Evolutionary conservation across 1,140 invertebrate genomes (phyloP).

Genomic region (Platyscapa corneri): DNA sequence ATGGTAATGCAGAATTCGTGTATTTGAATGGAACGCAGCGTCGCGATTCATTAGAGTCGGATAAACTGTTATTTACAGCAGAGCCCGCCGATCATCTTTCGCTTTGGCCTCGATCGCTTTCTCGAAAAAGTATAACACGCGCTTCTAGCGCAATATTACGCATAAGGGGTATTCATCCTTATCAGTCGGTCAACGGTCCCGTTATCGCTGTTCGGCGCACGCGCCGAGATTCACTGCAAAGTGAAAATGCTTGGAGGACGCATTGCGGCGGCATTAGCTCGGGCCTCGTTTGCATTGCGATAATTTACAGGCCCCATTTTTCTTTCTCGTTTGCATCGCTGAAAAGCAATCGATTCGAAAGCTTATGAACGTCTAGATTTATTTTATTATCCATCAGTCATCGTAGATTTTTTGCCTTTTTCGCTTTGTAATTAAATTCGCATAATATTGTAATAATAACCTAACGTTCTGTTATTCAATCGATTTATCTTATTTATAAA

Average conservation of each 20-base stretch:
- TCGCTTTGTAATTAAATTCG: no score
- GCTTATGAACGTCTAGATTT: no score
- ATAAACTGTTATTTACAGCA: slow-evolving; percentile 1
- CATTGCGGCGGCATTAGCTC: slow-evolving; percentile 17
- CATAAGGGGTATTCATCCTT: slow-evolving; percentile 3
- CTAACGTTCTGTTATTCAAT: no score
- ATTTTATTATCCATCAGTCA: no score
- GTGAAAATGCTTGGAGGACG: not conserved
- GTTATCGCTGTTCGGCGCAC: slow-evolving; percentile 29
- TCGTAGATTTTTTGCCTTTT: no score
- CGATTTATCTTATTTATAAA: no score
- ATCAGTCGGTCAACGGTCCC: slow-evolving; percentile 52
- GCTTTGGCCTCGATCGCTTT: not conserved
- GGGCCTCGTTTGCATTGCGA: not conserved
- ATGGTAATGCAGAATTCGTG: no score
- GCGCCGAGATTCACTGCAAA: not conserved
- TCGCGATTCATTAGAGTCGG: slow-evolving; percentile 23
- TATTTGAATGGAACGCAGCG: not conserved
- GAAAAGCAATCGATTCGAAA: no score
- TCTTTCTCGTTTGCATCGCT: no score
- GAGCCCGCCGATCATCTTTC: no score
- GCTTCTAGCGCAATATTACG: not conserved
- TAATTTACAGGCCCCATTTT: no score
- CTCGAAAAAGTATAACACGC: slow-evolving; percentile 24
- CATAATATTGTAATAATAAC: no score